These are phyloP conservation scores for Drosophila falleni DNA, from an alignment of 2,888 invertebrate species.

Conservation along the genomic window DNA sequence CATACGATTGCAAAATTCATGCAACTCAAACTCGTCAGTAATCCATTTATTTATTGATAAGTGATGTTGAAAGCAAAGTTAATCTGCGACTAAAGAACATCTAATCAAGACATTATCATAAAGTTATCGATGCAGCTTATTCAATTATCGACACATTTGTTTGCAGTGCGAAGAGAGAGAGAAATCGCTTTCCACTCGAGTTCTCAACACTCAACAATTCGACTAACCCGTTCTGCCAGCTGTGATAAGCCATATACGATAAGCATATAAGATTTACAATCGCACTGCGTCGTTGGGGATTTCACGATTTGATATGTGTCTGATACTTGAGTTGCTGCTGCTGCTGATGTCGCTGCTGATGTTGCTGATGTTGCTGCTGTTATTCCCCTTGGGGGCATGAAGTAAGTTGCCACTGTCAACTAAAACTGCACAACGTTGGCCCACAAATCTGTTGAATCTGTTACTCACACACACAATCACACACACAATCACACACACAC, in stretches of 20 bases:
- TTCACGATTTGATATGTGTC: slow-evolving; percentile 62
- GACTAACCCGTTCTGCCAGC: slow-evolving; percentile 40
- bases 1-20: background rate
- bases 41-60: background rate
- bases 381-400: slow-evolving; percentile 63
- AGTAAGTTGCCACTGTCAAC: slow-evolving; percentile 67
- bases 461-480: slow-evolving; percentile 13
- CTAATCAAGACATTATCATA: slow-evolving; percentile 7
- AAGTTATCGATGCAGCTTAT: slow-evolving; percentile 37
- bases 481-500: background rate
- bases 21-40: no score
- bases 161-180: slow-evolving; percentile 11
- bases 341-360: slow-evolving; percentile 19
- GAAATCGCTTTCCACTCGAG: slow-evolving; percentile 48
- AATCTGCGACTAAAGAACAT: slow-evolving; percentile 3
- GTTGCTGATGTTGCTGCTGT: slow-evolving; percentile 24
- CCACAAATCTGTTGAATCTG: slow-evolving; percentile 67
- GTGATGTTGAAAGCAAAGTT: slow-evolving; percentile 1
- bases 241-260: slow-evolving; percentile 70
- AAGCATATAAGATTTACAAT: slow-evolving; percentile 70
- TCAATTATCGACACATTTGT: slow-evolving; percentile 38
- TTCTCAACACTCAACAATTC: slow-evolving; percentile 22
- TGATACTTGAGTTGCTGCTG: slow-evolving; percentile 64
- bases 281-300: slow-evolving; percentile 63
- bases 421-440: slow-evolving; percentile 61